Conservation (phyloP, 2,797 vertebrate genomes). For the Masticophis lateralis region DNA sequence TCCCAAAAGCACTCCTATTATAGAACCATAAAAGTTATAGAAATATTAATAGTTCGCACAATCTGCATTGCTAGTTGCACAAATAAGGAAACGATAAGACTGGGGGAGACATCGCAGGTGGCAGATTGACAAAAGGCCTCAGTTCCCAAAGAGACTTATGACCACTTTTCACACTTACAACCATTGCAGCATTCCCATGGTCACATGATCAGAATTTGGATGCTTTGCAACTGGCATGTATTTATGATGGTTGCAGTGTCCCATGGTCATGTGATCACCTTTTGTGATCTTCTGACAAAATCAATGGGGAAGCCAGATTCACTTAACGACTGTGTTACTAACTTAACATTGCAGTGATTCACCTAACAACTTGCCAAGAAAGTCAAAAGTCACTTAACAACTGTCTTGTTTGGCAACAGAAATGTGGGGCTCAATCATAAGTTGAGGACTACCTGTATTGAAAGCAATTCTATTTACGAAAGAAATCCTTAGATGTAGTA, state of each 20-base stretch:
- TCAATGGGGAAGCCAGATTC: not conserved
- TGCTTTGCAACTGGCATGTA: not conserved
- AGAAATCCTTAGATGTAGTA: not conserved
- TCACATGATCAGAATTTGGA: not conserved
- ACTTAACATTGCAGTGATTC: not conserved
- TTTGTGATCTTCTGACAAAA: not conserved
- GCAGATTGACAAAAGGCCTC: not conserved
- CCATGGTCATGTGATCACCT: not conserved
- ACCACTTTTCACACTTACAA: not conserved
- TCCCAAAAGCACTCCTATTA: not conserved
- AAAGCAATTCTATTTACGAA: not conserved
- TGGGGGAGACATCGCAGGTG: not conserved
- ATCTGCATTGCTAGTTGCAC: not conserved
- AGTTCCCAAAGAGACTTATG: not conserved
- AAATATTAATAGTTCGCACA: not conserved
- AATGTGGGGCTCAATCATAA: not conserved
- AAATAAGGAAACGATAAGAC: not conserved
- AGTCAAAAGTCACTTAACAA: not conserved
- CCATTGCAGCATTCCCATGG: not conserved
- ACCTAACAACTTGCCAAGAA: not conserved
- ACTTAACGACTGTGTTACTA: not conserved
- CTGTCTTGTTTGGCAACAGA: not conserved
- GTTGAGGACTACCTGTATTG: not conserved
- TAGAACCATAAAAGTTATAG: not conserved
- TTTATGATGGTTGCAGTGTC: not conserved